Base-by-base conservation (phyloP, 2,113 vertebrate species). In the Coptodon bakossiorum region DNA sequence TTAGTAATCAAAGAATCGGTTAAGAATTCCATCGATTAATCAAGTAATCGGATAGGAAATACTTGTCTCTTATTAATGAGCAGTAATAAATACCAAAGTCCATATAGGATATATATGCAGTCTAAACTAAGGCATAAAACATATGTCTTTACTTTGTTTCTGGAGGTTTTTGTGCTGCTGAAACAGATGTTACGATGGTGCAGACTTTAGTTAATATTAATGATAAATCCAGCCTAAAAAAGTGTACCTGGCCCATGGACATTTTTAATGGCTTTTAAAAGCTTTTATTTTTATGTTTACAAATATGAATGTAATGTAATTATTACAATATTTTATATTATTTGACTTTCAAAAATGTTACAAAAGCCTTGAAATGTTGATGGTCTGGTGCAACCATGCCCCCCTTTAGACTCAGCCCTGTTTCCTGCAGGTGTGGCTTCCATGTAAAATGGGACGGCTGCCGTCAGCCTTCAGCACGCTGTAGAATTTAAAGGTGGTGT, bases 181-280 rank as follows among this genome's bases (percentile, higher is more conserved):
- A 54, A 24, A 54, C 53, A 54, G n/a, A 54, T 3, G 53, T 7
- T 56, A 13, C 13, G 54, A 56, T 56, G 54, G 54, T 56, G 54
- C 54, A 27, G 54, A 27, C 54, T 27, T 27, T 13, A 56, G 11
- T 56, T 24, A 27, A 7, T 13, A 24, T 56, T 56, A 12, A 56
- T 57, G 24, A 57, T 29, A 0, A 57, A 5, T 57, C 50, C 50
- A 0, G 3, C 9, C 9, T 4, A 16, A 3, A 52, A 52, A 5
- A 7, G 22, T 13, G 22, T 27, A 7, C 12, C 12, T 59, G 56
- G 56, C 56, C 56, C 13, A 5, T 29, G 56, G 27, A 31, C 57
- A 9, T 31, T 61, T 61, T 31, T 17, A 61, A 61, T 61, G 27
- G 57, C 7, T 61, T 31, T 9, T 3, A 31, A 61, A 61, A 6